These are phyloP conservation scores for Natrix natrix DNA, from an alignment of 2,797 vertebrate genomes.

Conservation along the genomic window DNA sequence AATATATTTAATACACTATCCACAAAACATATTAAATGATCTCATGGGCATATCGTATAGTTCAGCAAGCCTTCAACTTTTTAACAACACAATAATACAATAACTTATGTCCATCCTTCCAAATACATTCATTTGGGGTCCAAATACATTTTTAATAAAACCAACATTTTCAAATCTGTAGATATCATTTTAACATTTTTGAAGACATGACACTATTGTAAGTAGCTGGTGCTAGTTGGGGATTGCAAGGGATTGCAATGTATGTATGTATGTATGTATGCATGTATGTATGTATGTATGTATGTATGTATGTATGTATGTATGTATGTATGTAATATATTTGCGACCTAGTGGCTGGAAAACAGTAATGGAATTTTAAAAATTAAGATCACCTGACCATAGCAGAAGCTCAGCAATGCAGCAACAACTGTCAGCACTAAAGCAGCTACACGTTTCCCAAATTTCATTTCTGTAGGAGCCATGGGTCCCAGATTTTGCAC, in stretches of 20 bases:
- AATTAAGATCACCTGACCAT: background rate
- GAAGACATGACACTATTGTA: background rate
- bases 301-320: too few species aligned
- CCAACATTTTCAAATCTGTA: background rate
- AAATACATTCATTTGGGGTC: background rate
- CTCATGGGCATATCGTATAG: too few species aligned
- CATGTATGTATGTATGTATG: too few species aligned
- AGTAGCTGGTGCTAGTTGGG: background rate
- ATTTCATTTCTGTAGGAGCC: background rate
- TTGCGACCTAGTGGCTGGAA: background rate
- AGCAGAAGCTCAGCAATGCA: background rate
- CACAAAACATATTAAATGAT: too few species aligned
- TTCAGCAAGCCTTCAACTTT: background rate
- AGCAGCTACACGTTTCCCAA: background rate
- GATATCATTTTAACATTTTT: background rate
- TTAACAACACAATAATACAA: background rate
- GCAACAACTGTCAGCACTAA: background rate
- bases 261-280: too few species aligned
- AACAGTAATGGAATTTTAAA: background rate
- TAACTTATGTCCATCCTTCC: background rate
- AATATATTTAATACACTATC: too few species aligned
- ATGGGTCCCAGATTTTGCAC: background rate
- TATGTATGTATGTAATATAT: too few species aligned
- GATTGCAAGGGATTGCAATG: background rate
- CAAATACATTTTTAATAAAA: background rate